A percentile compares a stretch with the other conserved stretches of the same genome.
phyloP scores from a whole-genome alignment of 2,797 vertebrate species.

The Hemibagrus guttatus region DNA sequence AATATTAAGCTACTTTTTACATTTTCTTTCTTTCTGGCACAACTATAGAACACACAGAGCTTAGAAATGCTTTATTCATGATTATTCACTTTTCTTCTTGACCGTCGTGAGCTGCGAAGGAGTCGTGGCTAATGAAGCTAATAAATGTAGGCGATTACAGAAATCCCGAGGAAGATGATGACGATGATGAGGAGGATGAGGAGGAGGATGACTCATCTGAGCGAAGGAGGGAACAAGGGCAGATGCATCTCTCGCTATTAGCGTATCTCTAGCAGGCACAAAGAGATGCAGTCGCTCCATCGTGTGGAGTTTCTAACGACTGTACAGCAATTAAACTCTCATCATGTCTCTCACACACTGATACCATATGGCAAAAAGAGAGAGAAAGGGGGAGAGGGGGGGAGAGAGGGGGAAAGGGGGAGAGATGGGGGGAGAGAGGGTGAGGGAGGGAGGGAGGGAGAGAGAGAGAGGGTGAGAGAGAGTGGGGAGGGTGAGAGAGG shows the following conservation, averaged over 20 bases:
- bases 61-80: too few relatives aligned
- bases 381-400: background rate
- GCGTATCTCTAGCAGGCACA: background rate
- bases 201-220: constrained; percentile 17
- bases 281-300: background rate
- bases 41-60: too few relatives aligned
- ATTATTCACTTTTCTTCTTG: too few relatives aligned
- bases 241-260: constrained; percentile 23
- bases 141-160: constrained; percentile 26
- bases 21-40: background rate
- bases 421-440: background rate
- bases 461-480: background rate
- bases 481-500: background rate
- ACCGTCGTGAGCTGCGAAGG: background rate
- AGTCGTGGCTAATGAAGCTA: constrained; percentile 26
- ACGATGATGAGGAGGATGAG: background rate
- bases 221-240: background rate
- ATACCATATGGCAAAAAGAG: constrained; percentile 24
- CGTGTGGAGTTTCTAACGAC: constrained; percentile 36
- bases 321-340: constrained; percentile 35
- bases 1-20: background rate
- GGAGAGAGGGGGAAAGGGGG: background rate
- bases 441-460: background rate
- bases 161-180: constrained; percentile 1
- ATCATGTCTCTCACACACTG: constrained; percentile 4